These are phyloP conservation scores for Chiroxiphia lanceolata DNA, from an alignment of 2,797 vertebrate species.

Conservation along the genomic window DNA sequence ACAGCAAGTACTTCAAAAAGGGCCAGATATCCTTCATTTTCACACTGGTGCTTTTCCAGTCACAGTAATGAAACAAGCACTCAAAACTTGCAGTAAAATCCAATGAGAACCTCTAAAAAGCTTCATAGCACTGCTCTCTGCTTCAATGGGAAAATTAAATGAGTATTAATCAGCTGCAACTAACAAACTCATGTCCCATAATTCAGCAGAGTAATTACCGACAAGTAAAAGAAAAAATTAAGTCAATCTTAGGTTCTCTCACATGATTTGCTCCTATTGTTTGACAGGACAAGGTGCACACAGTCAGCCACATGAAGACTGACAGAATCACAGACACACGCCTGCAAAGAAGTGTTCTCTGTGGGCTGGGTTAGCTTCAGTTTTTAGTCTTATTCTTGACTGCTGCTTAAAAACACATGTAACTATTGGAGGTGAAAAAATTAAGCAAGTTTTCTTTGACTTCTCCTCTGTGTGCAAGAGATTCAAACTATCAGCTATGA, in stretches of 20 bases:
- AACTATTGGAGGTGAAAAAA: background rate
- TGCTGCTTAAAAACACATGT: background rate
- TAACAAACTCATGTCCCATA: background rate
- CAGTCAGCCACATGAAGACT: background rate
- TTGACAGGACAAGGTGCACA: background rate
- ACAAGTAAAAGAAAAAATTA: conserved; percentile 16
- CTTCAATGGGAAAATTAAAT: background rate
- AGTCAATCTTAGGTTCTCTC: conserved; percentile 4
- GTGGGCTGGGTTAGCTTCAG: background rate
- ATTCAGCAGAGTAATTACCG: conserved; percentile 24
- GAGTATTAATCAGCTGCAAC: background rate
- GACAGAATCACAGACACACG: background rate
- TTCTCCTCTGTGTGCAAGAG: background rate
- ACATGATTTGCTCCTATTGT: conserved; percentile 26
- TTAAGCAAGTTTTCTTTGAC: background rate
- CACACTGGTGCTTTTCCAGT: background rate
- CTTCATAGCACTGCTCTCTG: background rate
- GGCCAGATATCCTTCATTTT: background rate
- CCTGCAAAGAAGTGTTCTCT: background rate
- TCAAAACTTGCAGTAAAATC: background rate
- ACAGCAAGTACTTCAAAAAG: conserved; percentile 25
- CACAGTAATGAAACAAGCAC: background rate
- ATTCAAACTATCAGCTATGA: background rate
- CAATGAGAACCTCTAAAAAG: background rate
- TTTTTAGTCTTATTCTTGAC: background rate